These are phyloP conservation scores for Aphodius granarius DNA, from an alignment of 2,888 invertebrate genomes.

Conservation along the genomic window DNA sequence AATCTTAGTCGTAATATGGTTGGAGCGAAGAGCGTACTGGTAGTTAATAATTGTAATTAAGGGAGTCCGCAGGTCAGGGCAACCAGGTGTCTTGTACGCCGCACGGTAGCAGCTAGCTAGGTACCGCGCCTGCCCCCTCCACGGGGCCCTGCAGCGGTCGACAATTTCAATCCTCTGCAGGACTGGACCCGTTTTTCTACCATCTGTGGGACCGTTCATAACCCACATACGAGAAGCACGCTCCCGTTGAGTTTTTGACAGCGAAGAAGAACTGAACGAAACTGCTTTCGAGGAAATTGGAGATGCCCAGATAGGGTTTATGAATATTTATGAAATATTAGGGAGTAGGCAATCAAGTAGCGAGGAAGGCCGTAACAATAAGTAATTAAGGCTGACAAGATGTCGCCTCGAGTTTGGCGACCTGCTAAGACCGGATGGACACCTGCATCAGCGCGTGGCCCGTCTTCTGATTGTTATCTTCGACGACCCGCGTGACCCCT, in stretches of 20 bases:
- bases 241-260: background rate
- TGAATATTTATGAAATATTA: conserved; percentile 46
- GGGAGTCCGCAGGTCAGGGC: conserved; percentile 49
- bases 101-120: conserved; percentile 47
- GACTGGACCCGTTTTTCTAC: conserved; percentile 33
- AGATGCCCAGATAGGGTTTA: conserved; percentile 28
- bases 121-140: conserved; percentile 32
- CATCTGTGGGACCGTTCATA: conserved; percentile 2
- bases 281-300: conserved; percentile 16
- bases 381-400: conserved; percentile 52
- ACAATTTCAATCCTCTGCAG: conserved; percentile 39
- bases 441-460: conserved; percentile 52
- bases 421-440: conserved; percentile 43
- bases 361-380: conserved; percentile 47
- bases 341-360: conserved; percentile 32
- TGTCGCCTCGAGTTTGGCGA: conserved; percentile 44
- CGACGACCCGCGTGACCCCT: conserved; percentile 47
- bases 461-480: conserved; percentile 50
- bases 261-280: conserved; percentile 11
- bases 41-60: conserved; percentile 53
- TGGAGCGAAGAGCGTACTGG: conserved; percentile 49
- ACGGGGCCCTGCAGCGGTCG: conserved; percentile 34
- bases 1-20: conserved; percentile 40
- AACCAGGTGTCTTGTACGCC: conserved; percentile 49
- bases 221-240: background rate